These are phyloP conservation scores for Coranthus polyacanthus DNA, from an alignment of 2,797 vertebrate species.

Conservation along the genomic window DNA sequence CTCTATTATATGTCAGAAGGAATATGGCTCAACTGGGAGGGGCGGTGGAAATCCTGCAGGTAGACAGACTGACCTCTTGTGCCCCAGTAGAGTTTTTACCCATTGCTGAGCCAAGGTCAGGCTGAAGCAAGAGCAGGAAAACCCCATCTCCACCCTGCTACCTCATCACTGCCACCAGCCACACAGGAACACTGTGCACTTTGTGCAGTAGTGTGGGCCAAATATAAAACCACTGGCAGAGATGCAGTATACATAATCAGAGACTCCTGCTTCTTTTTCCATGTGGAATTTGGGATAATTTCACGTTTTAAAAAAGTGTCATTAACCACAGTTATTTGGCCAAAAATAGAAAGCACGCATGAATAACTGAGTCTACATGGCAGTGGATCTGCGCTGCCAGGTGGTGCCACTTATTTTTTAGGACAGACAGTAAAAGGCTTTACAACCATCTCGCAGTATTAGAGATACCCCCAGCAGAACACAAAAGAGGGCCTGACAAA, in stretches of 20 bases:
- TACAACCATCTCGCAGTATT: conserved; percentile 49
- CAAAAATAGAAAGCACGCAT: conserved; percentile 67
- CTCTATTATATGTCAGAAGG: conserved; percentile 41
- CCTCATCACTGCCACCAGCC: conserved; percentile 77
- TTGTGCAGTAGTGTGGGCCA: conserved; percentile 67
- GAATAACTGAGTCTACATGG: conserved; percentile 61
- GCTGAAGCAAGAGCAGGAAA: conserved; percentile 71
- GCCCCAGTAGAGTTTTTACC: conserved; percentile 53
- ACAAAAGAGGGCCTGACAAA: conserved; percentile 78
- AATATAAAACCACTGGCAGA: conserved; percentile 76
- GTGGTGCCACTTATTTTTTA: conserved; percentile 72
- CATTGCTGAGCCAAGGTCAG: conserved; percentile 67
- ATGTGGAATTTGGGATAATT: conserved; percentile 70
- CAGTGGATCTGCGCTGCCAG: conserved; percentile 63
- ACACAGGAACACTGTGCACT: conserved; percentile 74
- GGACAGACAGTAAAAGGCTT: conserved; percentile 53
- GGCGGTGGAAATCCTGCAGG: conserved; percentile 70
- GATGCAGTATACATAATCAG: conserved; percentile 65
- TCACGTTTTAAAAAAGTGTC: conserved; percentile 50
- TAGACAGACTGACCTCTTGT: conserved; percentile 74
- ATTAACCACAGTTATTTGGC: conserved; percentile 70
- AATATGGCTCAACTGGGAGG: conserved; percentile 48
- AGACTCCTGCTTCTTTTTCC: conserved; percentile 67
- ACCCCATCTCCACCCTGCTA: conserved; percentile 81
- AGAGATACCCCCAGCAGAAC: conserved; percentile 66